Base-by-base conservation (phyloP, 2,797 vertebrate species). In the Spea hammondii region DNA sequence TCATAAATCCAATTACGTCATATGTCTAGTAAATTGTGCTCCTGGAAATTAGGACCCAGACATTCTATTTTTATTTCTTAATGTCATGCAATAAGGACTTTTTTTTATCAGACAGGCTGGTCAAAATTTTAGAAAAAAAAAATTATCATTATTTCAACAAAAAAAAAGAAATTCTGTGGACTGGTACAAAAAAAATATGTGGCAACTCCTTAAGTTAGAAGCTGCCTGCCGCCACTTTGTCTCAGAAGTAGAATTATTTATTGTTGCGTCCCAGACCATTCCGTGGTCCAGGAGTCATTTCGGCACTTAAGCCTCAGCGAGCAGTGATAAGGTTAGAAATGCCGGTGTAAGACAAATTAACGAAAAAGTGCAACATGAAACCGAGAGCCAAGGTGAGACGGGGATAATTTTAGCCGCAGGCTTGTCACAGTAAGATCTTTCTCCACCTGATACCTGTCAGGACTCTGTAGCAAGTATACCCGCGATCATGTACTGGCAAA, bases 371-470 rank as follows among this genome's bases (percentile, higher is more conserved):
- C 86, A 93, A 92, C 86, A 86, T n/a, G 85, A 92, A 81, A 86
- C 83, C 83, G 1, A 48, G 62, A 62, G 84, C 87, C 88, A 86
- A 78, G 82, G 83, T 89, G 90, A 90, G 87, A 87, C 84, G 14
- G 76, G 86, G 89, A 91, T 93, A 92, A 92, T 92, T 91, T 90
- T 91, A 93, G 89, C 90, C 66, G 65, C 12, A 17, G 77, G 71
- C 83, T 84, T 80, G 84, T 88, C 83, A 82, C 50, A 78, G 74
- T 70, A 82, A 81, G 78, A 79, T 49, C 78, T 84, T 57, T 82
- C 78, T 83, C 73, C 79, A 90, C 79, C 83, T 85, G 83, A 88
- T 84, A 85, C 83, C 85, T 62, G 46, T 44, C 79, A 81, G 57
- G 55, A 48, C 45, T 57, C 14, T 32, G n/a, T 64, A 45, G 62